Percentiles rank a stretch among this genome's conserved stretches.
Conservation (phyloP, 2,888 invertebrate species). For the Cryptus armator region DNA sequence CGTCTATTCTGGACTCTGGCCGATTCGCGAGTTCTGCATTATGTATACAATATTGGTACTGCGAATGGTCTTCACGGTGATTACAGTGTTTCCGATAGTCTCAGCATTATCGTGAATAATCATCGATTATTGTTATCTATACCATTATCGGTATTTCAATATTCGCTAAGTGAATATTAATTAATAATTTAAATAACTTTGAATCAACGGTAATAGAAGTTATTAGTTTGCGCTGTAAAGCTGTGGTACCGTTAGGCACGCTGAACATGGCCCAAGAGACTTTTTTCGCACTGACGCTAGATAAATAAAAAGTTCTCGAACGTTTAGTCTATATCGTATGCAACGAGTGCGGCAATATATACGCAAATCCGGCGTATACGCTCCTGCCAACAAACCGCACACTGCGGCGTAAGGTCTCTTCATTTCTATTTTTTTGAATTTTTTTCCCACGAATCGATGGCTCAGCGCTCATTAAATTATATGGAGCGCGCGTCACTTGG, state of each 20-base stretch:
- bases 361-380: constrained; percentile 13
- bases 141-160: background rate
- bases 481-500: constrained; percentile 18
- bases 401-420: constrained; percentile 20
- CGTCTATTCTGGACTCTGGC: constrained; percentile 29
- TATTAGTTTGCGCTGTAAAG: background rate
- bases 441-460: constrained; percentile 26
- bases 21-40: constrained; percentile 12
- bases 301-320: background rate
- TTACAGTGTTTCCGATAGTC: constrained; percentile 15
- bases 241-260: background rate
- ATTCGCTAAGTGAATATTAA: too few species aligned
- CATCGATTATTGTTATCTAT: constrained; percentile 4
- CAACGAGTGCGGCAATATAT: background rate
- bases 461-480: constrained; percentile 48
- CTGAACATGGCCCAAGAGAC: background rate
- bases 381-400: constrained; percentile 5
- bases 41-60: constrained; percentile 6
- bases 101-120: background rate
- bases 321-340: background rate
- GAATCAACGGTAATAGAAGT: background rate
- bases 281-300: background rate
- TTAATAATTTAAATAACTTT: background rate
- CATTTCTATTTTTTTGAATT: background rate
- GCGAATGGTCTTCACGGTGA: constrained; percentile 20